Evolutionary conservation across 2,888 invertebrate genomes (phyloP).

Genomic region (Synanthedon tipuliformis): DNA sequence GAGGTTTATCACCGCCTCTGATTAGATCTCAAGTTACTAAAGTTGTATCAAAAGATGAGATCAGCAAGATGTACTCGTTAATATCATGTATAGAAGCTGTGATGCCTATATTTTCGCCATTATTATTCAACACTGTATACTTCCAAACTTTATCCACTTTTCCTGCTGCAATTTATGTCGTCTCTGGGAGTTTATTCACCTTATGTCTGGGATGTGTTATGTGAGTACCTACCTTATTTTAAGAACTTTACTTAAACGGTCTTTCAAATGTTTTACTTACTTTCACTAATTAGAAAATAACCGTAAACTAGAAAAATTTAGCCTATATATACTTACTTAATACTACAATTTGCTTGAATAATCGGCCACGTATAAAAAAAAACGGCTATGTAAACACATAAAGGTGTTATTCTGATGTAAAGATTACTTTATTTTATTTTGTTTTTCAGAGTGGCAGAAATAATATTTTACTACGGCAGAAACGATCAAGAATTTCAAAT

Average conservation of each 20-base stretch:
- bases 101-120: conserved; percentile 9
- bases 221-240: conserved; percentile 6
- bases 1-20: conserved; percentile 8
- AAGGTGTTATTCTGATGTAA: background rate
- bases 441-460: conserved; percentile 6
- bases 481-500: background rate
- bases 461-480: conserved; percentile 3
- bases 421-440: background rate
- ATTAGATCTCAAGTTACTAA: conserved; percentile 10
- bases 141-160: conserved; percentile 4
- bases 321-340: too few relatives aligned
- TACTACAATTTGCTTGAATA: too few relatives aligned
- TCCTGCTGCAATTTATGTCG: conserved; percentile 8
- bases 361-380: background rate
- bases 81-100: conserved; percentile 7
- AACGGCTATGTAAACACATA: too few relatives aligned
- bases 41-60: conserved; percentile 7
- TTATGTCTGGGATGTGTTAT: conserved; percentile 7
- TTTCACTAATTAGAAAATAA: too few relatives aligned
- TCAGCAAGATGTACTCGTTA: conserved; percentile 9
- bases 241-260: background rate
- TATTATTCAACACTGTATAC: conserved; percentile 8
- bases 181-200: conserved; percentile 6
- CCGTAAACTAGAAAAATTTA: too few relatives aligned
- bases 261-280: background rate